These are phyloP conservation scores for Halocynthia roretzi DNA, from an alignment of 23 tunicate genomes.

Conservation along the genomic window DNA sequence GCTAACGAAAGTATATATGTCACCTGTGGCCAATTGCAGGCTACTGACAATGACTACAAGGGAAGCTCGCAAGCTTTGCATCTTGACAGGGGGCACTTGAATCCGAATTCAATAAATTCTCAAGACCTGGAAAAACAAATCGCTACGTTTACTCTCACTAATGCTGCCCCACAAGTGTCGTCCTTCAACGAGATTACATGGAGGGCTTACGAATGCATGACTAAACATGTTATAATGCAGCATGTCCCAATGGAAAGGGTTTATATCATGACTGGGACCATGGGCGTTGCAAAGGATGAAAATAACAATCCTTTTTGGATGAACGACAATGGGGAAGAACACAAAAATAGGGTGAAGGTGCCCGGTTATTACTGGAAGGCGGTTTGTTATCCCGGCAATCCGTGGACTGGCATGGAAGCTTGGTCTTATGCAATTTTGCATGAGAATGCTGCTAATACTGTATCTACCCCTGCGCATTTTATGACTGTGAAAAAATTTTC, in stretches of 20 bases:
- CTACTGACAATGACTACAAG: conserved; percentile 59
- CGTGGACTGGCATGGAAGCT: conserved; percentile 15
- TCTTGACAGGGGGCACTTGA: conserved; percentile 81
- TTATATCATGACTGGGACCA: conserved; percentile 82
- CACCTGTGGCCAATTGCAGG: conserved; percentile 56
- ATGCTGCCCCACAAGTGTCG: conserved; percentile 94
- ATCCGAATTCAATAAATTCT: conserved; percentile 78
- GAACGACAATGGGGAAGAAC: conserved; percentile 14
- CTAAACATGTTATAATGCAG: conserved; percentile 46
- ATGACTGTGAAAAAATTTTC: conserved; percentile 50
- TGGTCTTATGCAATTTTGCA: conserved; percentile 80
- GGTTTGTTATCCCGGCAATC: conserved; percentile 90
- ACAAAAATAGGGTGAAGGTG: conserved; percentile 65
- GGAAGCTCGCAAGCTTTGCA: conserved; percentile 34
- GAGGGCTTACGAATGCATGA: conserved; percentile 82
- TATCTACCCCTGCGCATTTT: conserved; percentile 20
- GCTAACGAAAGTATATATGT: conserved; percentile 12
- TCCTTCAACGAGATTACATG: conserved; percentile 68
- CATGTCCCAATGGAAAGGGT: conserved; percentile 56
- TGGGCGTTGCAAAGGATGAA: conserved; percentile 56
- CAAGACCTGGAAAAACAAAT: conserved; percentile 54
- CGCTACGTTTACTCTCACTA: conserved; percentile 87
- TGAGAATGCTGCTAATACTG: conserved; percentile 22
- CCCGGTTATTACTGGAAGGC: conserved; percentile 98
- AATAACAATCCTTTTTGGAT: conserved; percentile 60